Evolutionary conservation across 2,113 vertebrate species (phyloP).

Genomic region (Chinchilla lanigera): DNA sequence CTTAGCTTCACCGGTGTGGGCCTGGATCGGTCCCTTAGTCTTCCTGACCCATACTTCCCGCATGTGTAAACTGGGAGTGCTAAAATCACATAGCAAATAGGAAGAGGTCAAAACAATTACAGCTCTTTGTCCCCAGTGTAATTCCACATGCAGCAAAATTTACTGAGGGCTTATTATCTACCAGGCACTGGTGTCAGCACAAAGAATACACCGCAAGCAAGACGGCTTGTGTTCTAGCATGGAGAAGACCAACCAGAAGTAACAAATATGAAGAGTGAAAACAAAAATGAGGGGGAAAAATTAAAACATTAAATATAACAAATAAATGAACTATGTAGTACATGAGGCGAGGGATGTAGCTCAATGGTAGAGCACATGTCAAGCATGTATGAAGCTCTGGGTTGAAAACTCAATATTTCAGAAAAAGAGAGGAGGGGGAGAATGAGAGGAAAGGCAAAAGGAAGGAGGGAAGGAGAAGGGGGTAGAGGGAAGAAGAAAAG

Average conservation of each 20-base stretch:
- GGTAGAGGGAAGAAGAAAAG: not conserved
- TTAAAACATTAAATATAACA: not conserved
- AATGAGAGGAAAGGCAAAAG: not conserved
- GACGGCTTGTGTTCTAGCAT: not conserved
- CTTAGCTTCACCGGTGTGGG: not conserved
- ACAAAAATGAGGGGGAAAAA: not conserved
- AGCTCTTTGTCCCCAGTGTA: not conserved
- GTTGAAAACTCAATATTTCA: not conserved
- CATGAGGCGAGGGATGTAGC: not conserved
- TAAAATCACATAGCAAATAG: not conserved
- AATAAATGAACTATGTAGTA: not conserved
- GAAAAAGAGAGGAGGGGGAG: not conserved
- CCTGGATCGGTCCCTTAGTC: not conserved
- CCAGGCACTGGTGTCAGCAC: not conserved
- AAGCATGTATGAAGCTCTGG: not conserved
- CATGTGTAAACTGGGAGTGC: not conserved
- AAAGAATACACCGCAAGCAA: not conserved
- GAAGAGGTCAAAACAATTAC: not conserved
- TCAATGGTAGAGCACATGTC: not conserved
- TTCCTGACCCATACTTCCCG: not conserved
- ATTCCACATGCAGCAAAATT: not conserved
- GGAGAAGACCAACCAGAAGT: not conserved
- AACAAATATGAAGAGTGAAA: not conserved
- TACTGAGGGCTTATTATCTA: not conserved
- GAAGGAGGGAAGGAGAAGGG: not conserved